These are phyloP conservation scores for Leucoma salicis DNA, from an alignment of 2,888 invertebrate genomes.

Conservation along the genomic window DNA sequence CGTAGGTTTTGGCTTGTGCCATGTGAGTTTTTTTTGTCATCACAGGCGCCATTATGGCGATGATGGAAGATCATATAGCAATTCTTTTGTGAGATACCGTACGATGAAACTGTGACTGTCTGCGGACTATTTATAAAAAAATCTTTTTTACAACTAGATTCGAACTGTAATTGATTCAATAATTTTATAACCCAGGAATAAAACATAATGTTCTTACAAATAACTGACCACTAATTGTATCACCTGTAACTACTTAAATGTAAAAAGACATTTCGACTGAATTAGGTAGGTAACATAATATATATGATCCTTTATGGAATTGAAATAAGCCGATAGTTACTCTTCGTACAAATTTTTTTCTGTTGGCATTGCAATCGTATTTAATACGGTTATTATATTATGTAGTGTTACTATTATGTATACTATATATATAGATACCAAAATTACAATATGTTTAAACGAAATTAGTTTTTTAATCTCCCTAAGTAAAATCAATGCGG, in stretches of 20 bases:
- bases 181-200: too few species aligned
- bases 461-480: slow-evolving; percentile 6
- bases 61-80: too few species aligned
- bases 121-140: too few species aligned
- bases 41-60: too few species aligned
- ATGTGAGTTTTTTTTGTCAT: too few species aligned
- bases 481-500: too few species aligned
- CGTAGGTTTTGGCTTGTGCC: too few species aligned
- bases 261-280: slow-evolving; percentile 60
- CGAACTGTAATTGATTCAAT: too few species aligned
- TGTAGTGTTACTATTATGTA: slow-evolving; percentile 47
- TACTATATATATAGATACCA: slow-evolving; percentile 41
- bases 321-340: slow-evolving; percentile 61
- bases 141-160: too few species aligned
- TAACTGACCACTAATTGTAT: background rate
- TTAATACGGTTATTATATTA: slow-evolving; percentile 53
- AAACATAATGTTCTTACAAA: too few species aligned
- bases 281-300: slow-evolving; percentile 48
- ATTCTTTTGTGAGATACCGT: too few species aligned
- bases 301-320: slow-evolving; percentile 40
- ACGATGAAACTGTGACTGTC: too few species aligned
- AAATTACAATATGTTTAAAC: slow-evolving; percentile 45
- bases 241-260: slow-evolving; percentile 16
- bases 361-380: slow-evolving; percentile 61
- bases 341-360: slow-evolving; percentile 71